Base-by-base conservation (phyloP, 2,888 invertebrate species). In the Oxytorus armatus region DNA sequence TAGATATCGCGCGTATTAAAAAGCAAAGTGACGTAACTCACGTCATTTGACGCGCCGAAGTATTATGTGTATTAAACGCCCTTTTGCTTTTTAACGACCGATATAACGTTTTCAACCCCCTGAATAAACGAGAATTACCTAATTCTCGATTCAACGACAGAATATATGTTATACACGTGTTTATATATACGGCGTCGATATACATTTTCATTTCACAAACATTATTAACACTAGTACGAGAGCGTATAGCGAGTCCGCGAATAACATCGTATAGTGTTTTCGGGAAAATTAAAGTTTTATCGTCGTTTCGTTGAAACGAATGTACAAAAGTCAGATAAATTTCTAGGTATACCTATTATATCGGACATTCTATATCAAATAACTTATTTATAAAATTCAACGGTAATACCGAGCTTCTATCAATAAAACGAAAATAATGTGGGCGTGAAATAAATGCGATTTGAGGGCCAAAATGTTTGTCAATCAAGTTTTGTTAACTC, bases 121-220 rank as follows among this genome's bases (percentile, higher is more conserved):
- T n/a, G 66, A 77, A 51, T 72, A 14, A 49, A 72, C 44, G 72
- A 36, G 51, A 68, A 61, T 78, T 61, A 33, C 77, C 77, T 73
- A 53, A 68, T 68, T 61, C 42, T 53, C 36, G 36, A 57, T 70
- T 23, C 14, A 29, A 42, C 23, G 49, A 23, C 25, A 70, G 23
- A 51, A 16, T 47, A 42, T 23, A n/a, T 25, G 7, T 5, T 33
- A 18, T 21, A 25, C 25, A 14, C 16, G 1, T 7, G 47, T 16
- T 0, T 29, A 61, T 25, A 44, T n/a, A 7, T 16, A 16, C n/a
- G 57, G 23, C 16, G 16, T 44, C 44, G 51, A 33, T 25, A 61
- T 36, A 73, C 51, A 25, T 72, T 73, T 66, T 16, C 39, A 77
- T 51, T 53, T 29, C 21, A 36, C 51, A 7, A 61, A 14, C 59